Evolutionary conservation across 1,140 invertebrate genomes (phyloP).

Genomic region (Bombus polaris): DNA sequence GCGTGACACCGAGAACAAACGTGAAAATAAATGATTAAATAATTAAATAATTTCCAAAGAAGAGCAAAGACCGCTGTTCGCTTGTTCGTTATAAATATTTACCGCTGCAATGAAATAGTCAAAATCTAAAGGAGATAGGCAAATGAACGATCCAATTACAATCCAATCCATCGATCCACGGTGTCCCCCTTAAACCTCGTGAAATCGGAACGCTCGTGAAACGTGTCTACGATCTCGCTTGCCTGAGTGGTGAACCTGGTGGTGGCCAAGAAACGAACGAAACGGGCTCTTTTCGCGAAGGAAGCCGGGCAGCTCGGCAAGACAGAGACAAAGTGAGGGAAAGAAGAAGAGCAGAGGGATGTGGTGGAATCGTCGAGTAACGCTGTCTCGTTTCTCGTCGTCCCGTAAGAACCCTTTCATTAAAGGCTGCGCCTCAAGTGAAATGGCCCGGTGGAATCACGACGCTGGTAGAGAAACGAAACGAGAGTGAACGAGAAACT

Average conservation of each 20-base stretch:
- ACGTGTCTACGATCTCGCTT: neutral
- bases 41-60: too few species aligned
- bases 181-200: neutral
- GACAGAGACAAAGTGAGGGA: neutral
- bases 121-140: neutral
- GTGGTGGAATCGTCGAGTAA: slow-evolving; percentile 4
- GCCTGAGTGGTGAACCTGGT: neutral
- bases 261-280: slow-evolving; percentile 45
- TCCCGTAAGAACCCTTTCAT: slow-evolving; percentile 58
- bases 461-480: slow-evolving; percentile 25
- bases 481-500: slow-evolving; percentile 14
- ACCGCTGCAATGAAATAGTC: neutral
- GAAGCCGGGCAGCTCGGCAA: neutral
- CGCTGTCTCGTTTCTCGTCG: neutral
- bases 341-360: neutral
- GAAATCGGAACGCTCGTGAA: neutral
- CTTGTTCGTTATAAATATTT: neutral
- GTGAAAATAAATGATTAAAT: too few species aligned
- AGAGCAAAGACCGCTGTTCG: too few species aligned
- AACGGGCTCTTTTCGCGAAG: too few species aligned
- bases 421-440: slow-evolving; percentile 59
- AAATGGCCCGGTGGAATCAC: slow-evolving; percentile 44
- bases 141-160: neutral
- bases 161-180: slow-evolving; percentile 1
- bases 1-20: too few species aligned